These are phyloP conservation scores for Yasuhikotakia modesta DNA, from an alignment of 2,797 vertebrate genomes.

Conservation along the genomic window DNA sequence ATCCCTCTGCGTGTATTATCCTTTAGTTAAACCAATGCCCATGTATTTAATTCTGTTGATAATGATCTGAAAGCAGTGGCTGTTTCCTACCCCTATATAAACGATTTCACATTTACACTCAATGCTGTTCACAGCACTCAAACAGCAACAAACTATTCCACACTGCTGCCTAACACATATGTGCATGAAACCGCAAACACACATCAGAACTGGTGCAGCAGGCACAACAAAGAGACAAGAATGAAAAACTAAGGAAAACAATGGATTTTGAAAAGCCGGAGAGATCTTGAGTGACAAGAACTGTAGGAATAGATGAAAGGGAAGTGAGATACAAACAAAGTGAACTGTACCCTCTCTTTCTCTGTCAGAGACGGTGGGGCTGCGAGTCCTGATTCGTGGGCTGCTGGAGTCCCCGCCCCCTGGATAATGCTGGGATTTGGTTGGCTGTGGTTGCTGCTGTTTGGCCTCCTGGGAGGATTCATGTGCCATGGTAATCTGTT, in stretches of 20 bases:
- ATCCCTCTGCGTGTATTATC: too few species aligned
- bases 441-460: slow-evolving; percentile 73
- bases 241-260: neutral
- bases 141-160: slow-evolving; percentile 22
- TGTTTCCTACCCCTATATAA: neutral
- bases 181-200: slow-evolving; percentile 27
- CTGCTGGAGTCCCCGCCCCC: slow-evolving; percentile 81
- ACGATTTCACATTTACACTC: slow-evolving; percentile 17
- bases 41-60: neutral
- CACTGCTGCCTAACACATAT: slow-evolving; percentile 1
- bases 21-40: too few species aligned
- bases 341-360: slow-evolving; percentile 88
- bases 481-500: slow-evolving; percentile 93
- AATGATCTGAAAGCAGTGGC: neutral
- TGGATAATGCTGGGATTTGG: slow-evolving; percentile 78
- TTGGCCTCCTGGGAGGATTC: slow-evolving; percentile 89
- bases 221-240: neutral
- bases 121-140: slow-evolving; percentile 1
- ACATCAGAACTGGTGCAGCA: slow-evolving; percentile 16
- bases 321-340: neutral
- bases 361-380: slow-evolving; percentile 72
- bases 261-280: neutral
- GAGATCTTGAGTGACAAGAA: neutral
- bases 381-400: slow-evolving; percentile 81
- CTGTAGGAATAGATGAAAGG: slow-evolving; percentile 4